Base-by-base conservation (phyloP, 2,113 vertebrate genomes). In the Phylloscopus trochilus region DNA sequence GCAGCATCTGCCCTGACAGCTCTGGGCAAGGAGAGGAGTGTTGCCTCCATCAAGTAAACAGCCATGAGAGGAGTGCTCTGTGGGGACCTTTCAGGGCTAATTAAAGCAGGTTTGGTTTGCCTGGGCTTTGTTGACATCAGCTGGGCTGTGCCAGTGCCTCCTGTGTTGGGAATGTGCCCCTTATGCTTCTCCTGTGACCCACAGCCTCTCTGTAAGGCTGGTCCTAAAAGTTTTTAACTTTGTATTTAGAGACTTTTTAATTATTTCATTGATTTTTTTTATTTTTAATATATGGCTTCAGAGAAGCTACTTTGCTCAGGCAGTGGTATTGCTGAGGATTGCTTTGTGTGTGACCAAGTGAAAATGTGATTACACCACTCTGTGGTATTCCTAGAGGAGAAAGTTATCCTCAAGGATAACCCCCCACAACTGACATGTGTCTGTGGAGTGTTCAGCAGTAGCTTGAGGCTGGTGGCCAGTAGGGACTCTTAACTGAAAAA, bases 41-140 rank as follows among this genome's bases (percentile, higher is more conserved):
- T 72, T 92, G 68, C 23, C 31, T 75, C 49, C 41, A 43, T 63
- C 74, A 49, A 51, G 91, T 92, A 75, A 96, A 91, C 74, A 92
- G 72, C 80, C 44, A 3, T 5, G 52, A 92, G 72, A 83, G 39
- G n/a, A 79, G 66, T 52, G 44, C 41, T 87, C 4, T 19, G 53
- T 28, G 44, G 62, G 84, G 84, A 83, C 53, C 63, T 91, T 83
- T 81, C 46, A 37, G 87, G 62, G 62, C 66, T 96, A 87, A 90
- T 85, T 91, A 87, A 91, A 95, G 82, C 59, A 76, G 43, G 23
- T 81, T 73, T 51, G 51, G 30, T 89, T 89, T 87, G 84, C 56
- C 53, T 83, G 80, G 41, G 55, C 26, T 90, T 76, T 13, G 3
- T 7, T 73, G 85, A 43, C 49, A 82, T 91, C 56, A 68, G 58